phyloP scores from a whole-genome alignment of 1,140 invertebrate genomes.

The Pachypeltis micranthus region DNA sequence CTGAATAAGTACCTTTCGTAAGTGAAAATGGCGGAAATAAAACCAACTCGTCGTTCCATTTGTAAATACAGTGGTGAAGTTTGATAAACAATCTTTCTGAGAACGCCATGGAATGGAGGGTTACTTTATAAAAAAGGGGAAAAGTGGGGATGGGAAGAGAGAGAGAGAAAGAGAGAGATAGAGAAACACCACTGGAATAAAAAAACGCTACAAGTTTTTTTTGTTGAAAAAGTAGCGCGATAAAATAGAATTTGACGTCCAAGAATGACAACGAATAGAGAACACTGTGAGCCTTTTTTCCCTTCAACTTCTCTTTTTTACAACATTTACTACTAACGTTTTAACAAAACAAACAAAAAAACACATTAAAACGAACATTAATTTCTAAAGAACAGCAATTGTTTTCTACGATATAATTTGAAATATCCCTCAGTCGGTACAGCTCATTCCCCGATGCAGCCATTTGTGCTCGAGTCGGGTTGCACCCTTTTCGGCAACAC shows the following conservation, averaged over 20 bases:
- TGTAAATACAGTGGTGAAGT: too few relatives aligned
- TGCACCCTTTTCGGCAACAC: too few relatives aligned
- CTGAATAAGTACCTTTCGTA: too few relatives aligned
- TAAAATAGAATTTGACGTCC: conserved; percentile 24
- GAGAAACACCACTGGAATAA: too few relatives aligned
- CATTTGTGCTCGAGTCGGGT: too few relatives aligned
- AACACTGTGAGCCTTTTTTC: conserved; percentile 22
- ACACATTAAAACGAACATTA: not conserved
- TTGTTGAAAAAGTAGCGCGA: conserved; percentile 14
- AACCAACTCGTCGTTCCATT: too few relatives aligned
- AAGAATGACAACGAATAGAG: conserved; percentile 22
- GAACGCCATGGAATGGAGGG: not conserved
- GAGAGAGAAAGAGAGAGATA: conserved; percentile 9
- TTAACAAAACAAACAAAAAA: not conserved
- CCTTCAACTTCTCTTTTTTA: conserved; percentile 7
- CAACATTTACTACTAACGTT: not conserved
- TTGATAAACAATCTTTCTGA: conserved; percentile 21
- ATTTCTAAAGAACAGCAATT: conserved; percentile 6
- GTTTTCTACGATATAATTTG: conserved; percentile 7
- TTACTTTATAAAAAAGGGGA: not conserved
- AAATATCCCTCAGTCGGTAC: conserved; percentile 3
- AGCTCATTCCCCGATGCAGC: conserved; percentile 12
- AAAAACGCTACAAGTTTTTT: too few relatives aligned
- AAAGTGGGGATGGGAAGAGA: conserved; percentile 2
- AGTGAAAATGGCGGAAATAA: too few relatives aligned